Evolutionary conservation across 1,140 invertebrate species (phyloP), one percentile per base, ranked within the genome.

Genomic region (Drosophila hydei): DNA sequence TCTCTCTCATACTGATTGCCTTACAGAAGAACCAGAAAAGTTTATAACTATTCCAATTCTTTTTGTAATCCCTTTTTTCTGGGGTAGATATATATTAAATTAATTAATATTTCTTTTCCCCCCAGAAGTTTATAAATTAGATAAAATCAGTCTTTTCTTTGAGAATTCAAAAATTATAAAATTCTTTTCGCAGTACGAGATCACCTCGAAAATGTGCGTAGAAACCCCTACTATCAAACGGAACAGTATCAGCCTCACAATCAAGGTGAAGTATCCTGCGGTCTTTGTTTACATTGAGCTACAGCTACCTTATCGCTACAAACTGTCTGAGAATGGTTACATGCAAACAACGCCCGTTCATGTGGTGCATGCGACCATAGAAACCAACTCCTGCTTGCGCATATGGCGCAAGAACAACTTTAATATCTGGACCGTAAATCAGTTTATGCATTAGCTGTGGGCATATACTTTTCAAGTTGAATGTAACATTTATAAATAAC

Each of bases 271-370:
- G 54, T 72, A 64, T n/a, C 89, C 91, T 2, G 84, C 81, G 0
- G 72, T 88, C 3, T 91, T 92, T 60, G 79, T 92, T 4, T 92
- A 90, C 47, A 56, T 92, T n/a, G 91, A 91, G 60, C 64, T 92
- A 8, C 52, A 84, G 25, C 62, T 89, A 14, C 59, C 85, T 0
- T 69, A 88, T 58, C 63, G 63, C 7, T 69, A 87, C 18, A 87
- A 87, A 40, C 77, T 92, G 8, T 91, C 91, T 4, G 81, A 90
- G 54, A 92, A 92, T 63, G 92, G 92, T 11, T 92, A 89, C 62
- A 87, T 92, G 75, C 84, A 89, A 61, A 67, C 91, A 4, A 58
- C 59, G 12, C 75, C 79, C 3, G 60, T 74, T 16, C 79, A 87
- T 56, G 75, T 78, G 5, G 73, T 92, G 11, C 69, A 85, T 19